A percentile compares a stretch with the other conserved stretches of the same genome.
Conservation (phyloP, 2,113 vertebrate species). For the Megaptera novaeangliae region DNA sequence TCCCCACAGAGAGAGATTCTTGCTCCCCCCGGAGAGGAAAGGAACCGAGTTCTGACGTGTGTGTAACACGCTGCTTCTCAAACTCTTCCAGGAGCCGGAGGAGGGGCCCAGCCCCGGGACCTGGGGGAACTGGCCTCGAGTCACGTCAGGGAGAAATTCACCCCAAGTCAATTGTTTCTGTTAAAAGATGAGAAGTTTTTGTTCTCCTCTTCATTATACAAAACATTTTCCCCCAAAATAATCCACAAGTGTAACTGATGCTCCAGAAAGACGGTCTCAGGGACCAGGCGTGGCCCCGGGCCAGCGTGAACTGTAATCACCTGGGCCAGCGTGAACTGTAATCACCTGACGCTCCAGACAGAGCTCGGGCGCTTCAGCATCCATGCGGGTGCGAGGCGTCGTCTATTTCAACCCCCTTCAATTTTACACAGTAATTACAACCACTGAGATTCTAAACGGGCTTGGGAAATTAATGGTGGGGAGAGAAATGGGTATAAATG, state of each 20-base stretch:
- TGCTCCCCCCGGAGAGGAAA: neutral
- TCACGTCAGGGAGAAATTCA: neutral
- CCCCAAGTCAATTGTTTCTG: neutral
- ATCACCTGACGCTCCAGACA: rapidly evolving
- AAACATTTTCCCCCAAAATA: neutral
- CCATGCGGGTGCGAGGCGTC: rapidly evolving
- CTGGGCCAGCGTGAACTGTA: neutral
- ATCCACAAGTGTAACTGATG: neutral
- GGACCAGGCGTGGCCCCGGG: neutral
- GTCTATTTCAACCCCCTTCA: neutral
- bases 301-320: rapidly evolving
- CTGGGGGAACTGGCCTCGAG: neutral
- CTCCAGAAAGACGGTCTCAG: neutral
- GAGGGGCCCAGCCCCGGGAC: neutral
- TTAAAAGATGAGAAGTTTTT: neutral
- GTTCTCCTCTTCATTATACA: neutral
- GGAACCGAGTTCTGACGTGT: neutral
- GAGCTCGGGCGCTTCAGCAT: neutral
- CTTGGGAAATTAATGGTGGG: neutral
- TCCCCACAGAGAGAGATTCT: neutral
- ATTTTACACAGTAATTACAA: neutral
- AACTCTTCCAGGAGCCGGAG: too few species aligned
- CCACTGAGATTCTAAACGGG: neutral
- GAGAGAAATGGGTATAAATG: neutral
- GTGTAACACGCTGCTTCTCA: neutral